Conservation (phyloP, 2,888 invertebrate species). For the Pachycephus smyrnensis region DNA sequence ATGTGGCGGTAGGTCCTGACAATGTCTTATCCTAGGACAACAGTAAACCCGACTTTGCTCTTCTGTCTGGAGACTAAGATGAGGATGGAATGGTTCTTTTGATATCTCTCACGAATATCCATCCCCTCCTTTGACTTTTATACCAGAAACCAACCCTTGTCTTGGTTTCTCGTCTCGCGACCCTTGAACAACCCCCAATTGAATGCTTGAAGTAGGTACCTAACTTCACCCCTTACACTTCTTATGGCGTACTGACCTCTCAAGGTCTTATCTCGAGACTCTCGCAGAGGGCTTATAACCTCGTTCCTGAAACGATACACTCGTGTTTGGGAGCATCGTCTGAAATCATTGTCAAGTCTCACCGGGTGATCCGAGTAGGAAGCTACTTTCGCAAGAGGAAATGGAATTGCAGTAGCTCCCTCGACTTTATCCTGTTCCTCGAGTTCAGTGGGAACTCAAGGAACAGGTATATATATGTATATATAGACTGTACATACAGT, state of each 20-base stretch:
- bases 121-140: constrained; percentile 2
- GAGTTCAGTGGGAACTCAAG: background rate
- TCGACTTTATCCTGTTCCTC: background rate
- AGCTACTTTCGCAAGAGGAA: background rate
- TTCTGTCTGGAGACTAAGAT: constrained; percentile 11
- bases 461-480: background rate
- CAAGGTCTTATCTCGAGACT: constrained; percentile 47
- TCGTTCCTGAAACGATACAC: constrained; percentile 16
- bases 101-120: constrained; percentile 29
- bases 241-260: constrained; percentile 48
- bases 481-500: background rate
- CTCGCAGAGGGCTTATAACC: constrained; percentile 12
- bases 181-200: constrained; percentile 24
- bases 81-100: constrained; percentile 37
- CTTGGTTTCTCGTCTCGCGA: background rate
- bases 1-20: constrained; percentile 56
- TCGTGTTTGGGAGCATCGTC: background rate
- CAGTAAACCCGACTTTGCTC: constrained; percentile 16
- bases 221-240: constrained; percentile 22
- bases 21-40: constrained; percentile 32
- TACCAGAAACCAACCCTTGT: background rate
- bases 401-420: background rate
- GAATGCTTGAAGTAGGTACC: background rate
- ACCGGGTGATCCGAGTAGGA: background rate
- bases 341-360: background rate